Evolutionary conservation across 2,888 invertebrate genomes (phyloP).

Genomic region (Arenicola marina): DNA sequence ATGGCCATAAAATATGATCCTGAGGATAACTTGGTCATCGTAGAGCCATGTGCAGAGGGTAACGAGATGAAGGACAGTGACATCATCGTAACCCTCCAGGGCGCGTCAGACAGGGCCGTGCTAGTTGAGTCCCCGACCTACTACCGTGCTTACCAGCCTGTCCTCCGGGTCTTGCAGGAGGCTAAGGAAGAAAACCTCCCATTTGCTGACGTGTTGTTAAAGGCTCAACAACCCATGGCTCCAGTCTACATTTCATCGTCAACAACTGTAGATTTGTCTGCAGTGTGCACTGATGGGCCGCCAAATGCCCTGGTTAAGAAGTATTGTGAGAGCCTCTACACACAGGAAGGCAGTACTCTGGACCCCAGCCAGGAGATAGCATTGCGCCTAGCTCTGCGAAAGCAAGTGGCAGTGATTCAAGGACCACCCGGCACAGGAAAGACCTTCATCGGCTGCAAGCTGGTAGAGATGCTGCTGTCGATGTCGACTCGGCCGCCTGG

Average conservation of each 20-base stretch:
- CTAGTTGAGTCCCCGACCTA: constrained; percentile 78
- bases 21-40: constrained; percentile 12
- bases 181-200: constrained; percentile 68
- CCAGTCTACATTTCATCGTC: not conserved
- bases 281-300: no score
- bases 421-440: constrained; percentile 86
- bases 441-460: constrained; percentile 75
- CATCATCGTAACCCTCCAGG: constrained; percentile 6
- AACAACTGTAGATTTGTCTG: no score
- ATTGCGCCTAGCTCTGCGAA: constrained; percentile 71
- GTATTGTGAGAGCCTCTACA: no score
- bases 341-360: constrained; percentile 62
- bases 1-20: no score
- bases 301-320: no score
- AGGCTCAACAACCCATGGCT: no score
- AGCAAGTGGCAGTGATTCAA: constrained; percentile 78
- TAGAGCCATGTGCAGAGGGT: constrained; percentile 22
- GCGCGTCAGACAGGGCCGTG: constrained; percentile 36
- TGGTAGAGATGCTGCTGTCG: constrained; percentile 62
- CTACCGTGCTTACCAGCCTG: constrained; percentile 78
- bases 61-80: constrained; percentile 11
- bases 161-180: constrained; percentile 71
- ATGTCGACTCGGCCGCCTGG: not conserved
- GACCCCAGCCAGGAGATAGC: constrained; percentile 74
- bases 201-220: constrained; percentile 69